Base-by-base conservation (phyloP, 2,113 vertebrate genomes). In the Tricholaema leucomelas region DNA sequence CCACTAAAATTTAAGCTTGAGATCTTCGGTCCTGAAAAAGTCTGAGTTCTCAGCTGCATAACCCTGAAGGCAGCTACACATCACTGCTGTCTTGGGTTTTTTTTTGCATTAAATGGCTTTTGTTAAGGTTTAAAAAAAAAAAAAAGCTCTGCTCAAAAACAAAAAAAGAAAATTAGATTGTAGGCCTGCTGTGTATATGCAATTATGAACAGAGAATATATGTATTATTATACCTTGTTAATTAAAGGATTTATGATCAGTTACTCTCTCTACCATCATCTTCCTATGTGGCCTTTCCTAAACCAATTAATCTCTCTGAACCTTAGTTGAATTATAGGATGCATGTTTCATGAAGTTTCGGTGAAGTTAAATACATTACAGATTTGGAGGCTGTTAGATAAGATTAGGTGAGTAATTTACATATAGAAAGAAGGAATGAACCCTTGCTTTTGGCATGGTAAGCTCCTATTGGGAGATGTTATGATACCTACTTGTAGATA, bases 281-380 rank as follows among this genome's bases (percentile, higher is more conserved):
- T 87, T 96, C 84, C 63, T 88, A 76, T 76, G 84, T 84, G 88
- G 88, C 35, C 86, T 92, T 92, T 94, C 66, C 70, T 93, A 94
- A 95, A 91, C 70, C 84, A 91, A 92, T 96, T 93, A 93, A 79
- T 88, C 59, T 81, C 63, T 72, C 55, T 88, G 91, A 94, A 93
- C 70, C 36, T 81, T 79, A 90, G 44, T 72, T 85, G 91, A 93
- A 90, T 91, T 80, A 87, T 61, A 81, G 48, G 74, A 93, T 72
- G 74, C 44, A 44, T 50, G 61, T 88, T 90, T 88, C 66, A 72
- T 21, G 60, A 87, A 91, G n/a, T 88, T 91, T 38, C 78, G 81
- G 27, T 61, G 66, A 92, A 87, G 84, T 79, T 94, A 92, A 96
- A 88, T 69, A 40, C 35, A 69, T 92, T 75, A 88, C 55, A 82